Conservation (phyloP, 2,113 vertebrate species). For the Oostethus manadensis region DNA sequence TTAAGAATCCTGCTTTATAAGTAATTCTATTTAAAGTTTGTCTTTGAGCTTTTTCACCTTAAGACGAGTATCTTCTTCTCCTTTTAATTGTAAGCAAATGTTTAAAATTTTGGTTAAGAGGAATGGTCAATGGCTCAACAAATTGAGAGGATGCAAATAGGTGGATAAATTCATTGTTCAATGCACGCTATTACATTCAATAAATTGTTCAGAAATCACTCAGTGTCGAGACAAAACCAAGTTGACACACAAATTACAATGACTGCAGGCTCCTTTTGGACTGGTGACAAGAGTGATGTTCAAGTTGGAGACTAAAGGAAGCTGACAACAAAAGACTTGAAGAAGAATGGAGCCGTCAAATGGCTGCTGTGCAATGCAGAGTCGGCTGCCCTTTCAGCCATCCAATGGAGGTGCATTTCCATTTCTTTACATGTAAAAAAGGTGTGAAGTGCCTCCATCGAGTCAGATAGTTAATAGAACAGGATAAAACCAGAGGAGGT, state of each 20-base stretch:
- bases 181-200: slow-evolving; percentile 5
- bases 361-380: slow-evolving; percentile 22
- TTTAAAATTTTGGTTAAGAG: slow-evolving; percentile 5
- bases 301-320: slow-evolving; percentile 44
- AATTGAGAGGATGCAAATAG: slow-evolving; percentile 24
- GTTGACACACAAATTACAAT: slow-evolving; percentile 5
- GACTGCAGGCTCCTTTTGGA: slow-evolving; percentile 6
- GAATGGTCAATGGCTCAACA: slow-evolving; percentile 1
- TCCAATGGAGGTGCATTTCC: slow-evolving; percentile 50
- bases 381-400: slow-evolving; percentile 34
- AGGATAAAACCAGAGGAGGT: slow-evolving; percentile 32
- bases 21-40: slow-evolving; percentile 27
- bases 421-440: slow-evolving; percentile 58
- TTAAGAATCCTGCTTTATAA: slow-evolving; percentile 28
- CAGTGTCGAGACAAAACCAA: not conserved
- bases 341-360: slow-evolving; percentile 39
- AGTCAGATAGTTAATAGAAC: slow-evolving; percentile 40
- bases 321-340: slow-evolving; percentile 39
- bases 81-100: slow-evolving; percentile 32
- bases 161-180: slow-evolving; percentile 8
- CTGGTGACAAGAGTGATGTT: slow-evolving; percentile 33
- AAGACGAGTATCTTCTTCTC: slow-evolving; percentile 31
- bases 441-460: slow-evolving; percentile 52
- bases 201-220: slow-evolving; percentile 11
- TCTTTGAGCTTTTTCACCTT: slow-evolving; percentile 17